Evolutionary conservation across 1,140 invertebrate genomes (phyloP), one percentile per base, ranked within the genome.

Genomic region (Drosophila littoralis): DNA sequence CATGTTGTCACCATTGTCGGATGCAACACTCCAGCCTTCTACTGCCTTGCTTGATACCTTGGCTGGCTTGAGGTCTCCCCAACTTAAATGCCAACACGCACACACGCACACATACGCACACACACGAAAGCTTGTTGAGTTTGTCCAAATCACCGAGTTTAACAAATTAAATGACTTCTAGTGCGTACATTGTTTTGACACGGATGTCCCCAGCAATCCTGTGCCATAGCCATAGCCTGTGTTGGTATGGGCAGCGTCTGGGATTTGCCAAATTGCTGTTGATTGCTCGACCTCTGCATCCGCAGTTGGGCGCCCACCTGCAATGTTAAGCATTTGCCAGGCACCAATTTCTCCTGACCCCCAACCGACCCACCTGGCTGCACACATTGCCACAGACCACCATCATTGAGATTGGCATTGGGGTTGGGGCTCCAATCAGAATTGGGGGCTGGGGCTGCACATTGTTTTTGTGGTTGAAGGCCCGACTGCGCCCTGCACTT

Each of bases 81-180:
- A 63, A 57, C 45, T 57, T 59, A 58, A 46, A 52, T 36, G 35
- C 45, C 59, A 28, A 22, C 38, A 48, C 64, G 33, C 50, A 46
- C 69, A 59, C 17, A 40, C 17, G 10, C 38, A 22, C 32, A 45
- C 15, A n/a, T 15, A 35, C 63, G 35, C 40, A 45, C 10, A 15
- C 22, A 42, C 17, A 43, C 13, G n/a, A 13, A 46, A 48, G 32
- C 46, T 46, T 57, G 45, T 43, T 22, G 71, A 88, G 84, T 80
- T 78, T 81, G 85, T 80, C 51, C 69, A 81, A 91, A 88, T 91
- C 88, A 83, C 77, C 77, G 82, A 91, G 89, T 91, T 89, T 91
- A 91, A 91, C 89, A 91, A 91, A 91, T 91, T 91, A 91, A 91
- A 91, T 91, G 89, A 91, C 89, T 91, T 91, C 89, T 88, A 91